Base-by-base conservation (phyloP, 2,797 vertebrate species). In the Argentina silus region DNA sequence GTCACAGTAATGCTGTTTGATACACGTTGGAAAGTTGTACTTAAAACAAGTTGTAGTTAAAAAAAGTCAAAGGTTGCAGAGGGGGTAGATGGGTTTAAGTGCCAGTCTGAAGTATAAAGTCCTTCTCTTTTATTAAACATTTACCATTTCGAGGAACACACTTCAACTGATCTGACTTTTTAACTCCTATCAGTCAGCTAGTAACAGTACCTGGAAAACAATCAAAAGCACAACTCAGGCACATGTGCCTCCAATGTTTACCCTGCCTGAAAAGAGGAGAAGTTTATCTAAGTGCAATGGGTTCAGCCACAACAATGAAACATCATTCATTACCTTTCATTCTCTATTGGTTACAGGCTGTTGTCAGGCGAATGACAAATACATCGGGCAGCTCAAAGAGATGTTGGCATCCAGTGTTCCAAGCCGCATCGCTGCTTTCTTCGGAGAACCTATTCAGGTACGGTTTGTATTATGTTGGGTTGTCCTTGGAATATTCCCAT, bases 361-460 rank as follows among this genome's bases (percentile, higher is more conserved):
- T 15, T 99, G 98, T 86, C 84, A 93, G 71, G 98, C 97, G 63
- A 96, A 96, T 0, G 90, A 95, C 7, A 89, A 88, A 11, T 99
- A 99, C 75, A 92, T 98, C 6, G 92, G 90, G 21, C 95, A 98
- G 81, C 92, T 99, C 69, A 95, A 96, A 90, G 96, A 98, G 2
- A 95, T 95, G 0, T 92, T 99, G 73, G 89, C 75, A 14, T 97
- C 96, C 0, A 92, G 91, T 0, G 94, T 96, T 45, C 88, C 96
- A 45, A 92, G 86, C 80, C 88, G 69, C 62, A 90, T 99, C 8
- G 98, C 97, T 71, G 97, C 92, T 76, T 98, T 99, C 89, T 96
- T 99, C 45, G 95, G 89, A 63, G 97, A 99, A 80, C 95, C 98
- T 1, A 96, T 99, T 83, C 97, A 98, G 92, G 98, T 99, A 83